Evolutionary conservation across 2,888 invertebrate genomes (phyloP).

Genomic region (Maniola hyperantus): DNA sequence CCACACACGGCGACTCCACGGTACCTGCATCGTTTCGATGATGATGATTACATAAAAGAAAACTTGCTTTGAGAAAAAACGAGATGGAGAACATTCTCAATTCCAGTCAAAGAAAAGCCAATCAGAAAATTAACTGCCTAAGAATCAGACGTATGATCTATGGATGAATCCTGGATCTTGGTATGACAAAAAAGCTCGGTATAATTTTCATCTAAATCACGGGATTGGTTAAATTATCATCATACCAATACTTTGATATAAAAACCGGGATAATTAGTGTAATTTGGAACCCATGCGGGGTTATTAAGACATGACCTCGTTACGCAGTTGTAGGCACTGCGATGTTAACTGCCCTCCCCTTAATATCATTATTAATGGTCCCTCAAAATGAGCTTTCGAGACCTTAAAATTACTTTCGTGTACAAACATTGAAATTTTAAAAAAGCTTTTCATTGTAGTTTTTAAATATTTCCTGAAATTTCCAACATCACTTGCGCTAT

Average conservation of each 20-base stretch:
- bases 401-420: not conserved
- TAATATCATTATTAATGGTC: not conserved
- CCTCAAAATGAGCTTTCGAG: not conserved
- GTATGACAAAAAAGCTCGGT: not conserved
- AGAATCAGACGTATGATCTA: not conserved
- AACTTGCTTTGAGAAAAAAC: too few species aligned
- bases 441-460: not conserved
- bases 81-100: too few species aligned
- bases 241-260: not conserved
- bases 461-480: not conserved
- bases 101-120: too few species aligned
- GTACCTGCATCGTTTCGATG: slow-evolving; percentile 70
- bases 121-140: too few species aligned
- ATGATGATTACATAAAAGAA: slow-evolving; percentile 19
- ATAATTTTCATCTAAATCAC: not conserved
- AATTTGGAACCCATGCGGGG: slow-evolving; percentile 7
- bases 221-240: not conserved
- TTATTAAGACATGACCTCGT: slow-evolving; percentile 11
- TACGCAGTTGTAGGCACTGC: not conserved
- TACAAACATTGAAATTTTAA: not conserved
- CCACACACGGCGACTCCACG: slow-evolving; percentile 70
- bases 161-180: not conserved
- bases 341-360: not conserved
- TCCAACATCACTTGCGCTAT: not conserved
- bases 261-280: not conserved